Conservation (phyloP, 1,140 invertebrate species). For the Drosophila bifasciata region DNA sequence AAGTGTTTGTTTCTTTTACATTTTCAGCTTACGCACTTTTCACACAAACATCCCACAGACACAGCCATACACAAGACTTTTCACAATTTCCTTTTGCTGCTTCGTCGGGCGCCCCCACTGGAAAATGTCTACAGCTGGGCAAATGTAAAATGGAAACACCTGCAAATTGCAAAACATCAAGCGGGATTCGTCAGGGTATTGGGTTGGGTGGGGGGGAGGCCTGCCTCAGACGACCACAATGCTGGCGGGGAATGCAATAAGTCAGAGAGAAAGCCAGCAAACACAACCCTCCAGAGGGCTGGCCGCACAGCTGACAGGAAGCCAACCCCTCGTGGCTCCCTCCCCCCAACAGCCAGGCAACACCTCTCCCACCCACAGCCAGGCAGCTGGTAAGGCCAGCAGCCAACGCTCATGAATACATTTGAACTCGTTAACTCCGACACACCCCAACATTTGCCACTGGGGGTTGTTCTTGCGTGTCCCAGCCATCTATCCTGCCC, state of each 20-base stretch:
- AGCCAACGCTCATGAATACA: conserved; percentile 73
- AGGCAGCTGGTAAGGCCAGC: conserved; percentile 68
- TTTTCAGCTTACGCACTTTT: conserved; percentile 70
- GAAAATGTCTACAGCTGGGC: conserved; percentile 67
- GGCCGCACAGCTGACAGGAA: conserved; percentile 68
- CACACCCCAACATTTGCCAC: conserved; percentile 58
- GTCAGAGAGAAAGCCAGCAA: conserved; percentile 42
- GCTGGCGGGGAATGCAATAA: conserved; percentile 46
- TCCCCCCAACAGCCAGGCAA: conserved; percentile 36
- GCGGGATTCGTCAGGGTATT: conserved; percentile 57
- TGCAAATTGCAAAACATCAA: conserved; percentile 79
- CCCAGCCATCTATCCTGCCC: conserved; percentile 11
- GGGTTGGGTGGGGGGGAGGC: too few species aligned
- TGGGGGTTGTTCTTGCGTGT: conserved; percentile 49
- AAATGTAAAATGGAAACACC: conserved; percentile 64
- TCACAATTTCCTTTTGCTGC: conserved; percentile 21
- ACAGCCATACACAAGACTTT: not conserved
- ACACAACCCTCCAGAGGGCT: conserved; percentile 16
- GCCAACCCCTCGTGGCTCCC: conserved; percentile 27
- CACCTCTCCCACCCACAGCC: conserved; percentile 46
- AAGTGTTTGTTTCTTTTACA: conserved; percentile 70
- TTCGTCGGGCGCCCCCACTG: too few species aligned
- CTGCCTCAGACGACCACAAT: conserved; percentile 38
- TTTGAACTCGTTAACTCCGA: conserved; percentile 81
- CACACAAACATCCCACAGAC: conserved; percentile 50